Evolutionary conservation across 2,797 vertebrate genomes (phyloP).

Genomic region (Phataginus tetradactyla): DNA sequence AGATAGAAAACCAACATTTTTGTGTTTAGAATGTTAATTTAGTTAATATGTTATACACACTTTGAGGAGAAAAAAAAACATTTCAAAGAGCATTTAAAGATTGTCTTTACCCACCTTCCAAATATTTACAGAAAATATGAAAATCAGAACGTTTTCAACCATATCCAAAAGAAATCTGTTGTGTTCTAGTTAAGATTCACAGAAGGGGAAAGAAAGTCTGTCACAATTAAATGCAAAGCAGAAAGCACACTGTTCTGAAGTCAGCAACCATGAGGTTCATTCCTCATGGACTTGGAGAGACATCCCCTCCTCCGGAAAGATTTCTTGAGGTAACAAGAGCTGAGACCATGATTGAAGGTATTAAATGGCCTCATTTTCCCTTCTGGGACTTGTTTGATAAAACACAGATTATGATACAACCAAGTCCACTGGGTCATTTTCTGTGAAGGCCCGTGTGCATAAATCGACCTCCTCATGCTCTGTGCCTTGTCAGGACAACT

Average conservation of each 20-base stretch:
- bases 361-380: not conserved
- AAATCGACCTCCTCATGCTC: not conserved
- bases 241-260: constrained; percentile 50
- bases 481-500: not conserved
- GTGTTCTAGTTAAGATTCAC: constrained; percentile 73
- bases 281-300: constrained; percentile 8
- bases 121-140: constrained; percentile 75
- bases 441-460: not conserved
- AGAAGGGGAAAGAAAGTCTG: constrained; percentile 66
- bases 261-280: constrained; percentile 43
- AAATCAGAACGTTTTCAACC: constrained; percentile 76
- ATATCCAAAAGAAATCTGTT: constrained; percentile 74
- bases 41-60: constrained; percentile 49
- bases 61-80: constrained; percentile 30
- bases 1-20: constrained; percentile 42
- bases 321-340: constrained; percentile 41
- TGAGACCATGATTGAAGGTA: not conserved
- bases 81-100: constrained; percentile 63
- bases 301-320: not conserved
- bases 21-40: constrained; percentile 63
- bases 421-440: not conserved
- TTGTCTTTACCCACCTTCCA: constrained; percentile 66
- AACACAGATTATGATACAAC: not conserved
- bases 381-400: not conserved
- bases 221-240: constrained; percentile 64